Evolutionary conservation across 2,888 invertebrate species (phyloP), one percentile per base, ranked within the genome.

Genomic region (Oasisia sp.): DNA sequence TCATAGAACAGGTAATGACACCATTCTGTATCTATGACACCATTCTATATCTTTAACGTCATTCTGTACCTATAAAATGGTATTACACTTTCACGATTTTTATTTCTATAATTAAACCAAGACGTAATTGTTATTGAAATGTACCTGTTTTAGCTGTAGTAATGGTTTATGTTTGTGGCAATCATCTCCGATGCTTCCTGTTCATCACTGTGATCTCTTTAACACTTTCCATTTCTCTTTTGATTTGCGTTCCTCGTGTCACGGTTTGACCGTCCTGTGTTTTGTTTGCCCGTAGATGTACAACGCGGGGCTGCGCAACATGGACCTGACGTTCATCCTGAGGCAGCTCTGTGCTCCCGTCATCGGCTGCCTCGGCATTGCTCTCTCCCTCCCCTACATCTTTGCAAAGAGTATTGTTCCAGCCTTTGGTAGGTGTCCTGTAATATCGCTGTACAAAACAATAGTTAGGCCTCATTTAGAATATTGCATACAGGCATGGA

Each of bases 331-430:
- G 95, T 98, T 98, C 96, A 98, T 99, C 92, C 97, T 99, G 93
- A 97, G 97, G n/a, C 97, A 98, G 94, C 97, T 99, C 94, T 98
- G 99, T 0, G 97, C 98, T 19, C 99, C 99, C 0, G 98, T 99
- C 27, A 98, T 99, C 93, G 97, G 98, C 92, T 97, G 98, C 95
- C 98, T 99, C 94, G 99, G 99, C 4, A 97, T 99, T 94, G 98
- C 98, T 50, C 97, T 99, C 93, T 98, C 99, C 0, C 97, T 99
- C 94, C 99, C 99, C n/a, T 99, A 99, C 96, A 98, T 98, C 50
- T 97, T 98, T 93, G 98, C 98, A 8, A 98, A 98, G 96, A 97
- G 96, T 94, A 94, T 97, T 92, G 96, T 97, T 89, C 97, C 97
- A 91, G 94, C 96, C 92, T 95, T 97, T 94, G 96, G 96, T 96